Conservation (phyloP, 2,888 invertebrate genomes). For the Aspidapion aeneum region DNA sequence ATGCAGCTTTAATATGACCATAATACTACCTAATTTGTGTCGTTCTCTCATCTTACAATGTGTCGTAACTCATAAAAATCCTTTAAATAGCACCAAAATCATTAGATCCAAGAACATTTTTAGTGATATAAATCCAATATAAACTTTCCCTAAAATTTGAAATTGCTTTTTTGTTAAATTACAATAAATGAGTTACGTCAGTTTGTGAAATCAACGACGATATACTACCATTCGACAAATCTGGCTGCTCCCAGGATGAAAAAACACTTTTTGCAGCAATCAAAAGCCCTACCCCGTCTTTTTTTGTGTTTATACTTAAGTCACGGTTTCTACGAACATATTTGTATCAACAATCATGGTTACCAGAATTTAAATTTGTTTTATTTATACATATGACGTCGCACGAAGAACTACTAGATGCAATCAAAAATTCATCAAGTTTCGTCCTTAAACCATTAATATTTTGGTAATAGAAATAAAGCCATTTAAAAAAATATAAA, state of each 20-base stretch:
- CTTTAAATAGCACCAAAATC: no score
- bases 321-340: neutral
- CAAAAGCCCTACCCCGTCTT: neutral
- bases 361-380: neutral
- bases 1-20: no score
- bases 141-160: no score
- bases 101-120: no score
- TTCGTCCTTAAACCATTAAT: neutral
- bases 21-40: no score
- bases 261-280: neutral
- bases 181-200: no score
- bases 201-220: no score
- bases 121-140: no score
- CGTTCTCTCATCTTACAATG: no score
- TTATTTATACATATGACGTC: neutral
- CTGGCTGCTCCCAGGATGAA: neutral
- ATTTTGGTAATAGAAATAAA: neutral
- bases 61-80: no score
- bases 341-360: neutral
- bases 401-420: neutral
- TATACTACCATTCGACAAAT: neutral
- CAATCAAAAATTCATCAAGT: neutral
- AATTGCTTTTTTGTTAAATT: no score
- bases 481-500: no score
- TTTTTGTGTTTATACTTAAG: neutral